Percentiles rank a stretch among this genome's conserved stretches.
Evolutionary conservation across 2,113 vertebrate species (phyloP).

Genomic region (Solea solea): DNA sequence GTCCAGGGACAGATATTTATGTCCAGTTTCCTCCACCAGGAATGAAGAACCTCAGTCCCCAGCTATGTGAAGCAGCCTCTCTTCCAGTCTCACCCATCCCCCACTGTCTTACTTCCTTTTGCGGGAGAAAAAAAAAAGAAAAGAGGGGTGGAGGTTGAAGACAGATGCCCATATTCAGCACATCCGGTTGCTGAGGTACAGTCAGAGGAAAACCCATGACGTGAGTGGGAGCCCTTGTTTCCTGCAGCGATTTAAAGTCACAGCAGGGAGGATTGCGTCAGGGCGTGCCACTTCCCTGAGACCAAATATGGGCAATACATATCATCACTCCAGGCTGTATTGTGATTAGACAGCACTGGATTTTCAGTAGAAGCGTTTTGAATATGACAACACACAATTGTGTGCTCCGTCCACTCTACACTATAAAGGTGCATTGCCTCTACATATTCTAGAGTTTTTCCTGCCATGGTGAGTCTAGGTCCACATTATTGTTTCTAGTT

Average conservation of each 20-base stretch:
- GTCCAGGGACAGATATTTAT: not conserved
- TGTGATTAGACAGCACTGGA: not conserved
- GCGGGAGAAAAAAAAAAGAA: slow-evolving; percentile 38
- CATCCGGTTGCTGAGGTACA: slow-evolving; percentile 58
- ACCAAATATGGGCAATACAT: slow-evolving; percentile 66
- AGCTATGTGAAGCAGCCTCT: slow-evolving; percentile 18
- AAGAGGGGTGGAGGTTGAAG: not conserved
- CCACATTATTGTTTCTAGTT: no score
- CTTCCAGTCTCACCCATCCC: slow-evolving; percentile 61
- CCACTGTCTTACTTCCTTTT: slow-evolving; percentile 51
- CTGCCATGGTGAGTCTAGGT: no score
- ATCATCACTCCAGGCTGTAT: not conserved
- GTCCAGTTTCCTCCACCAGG: slow-evolving; percentile 10
- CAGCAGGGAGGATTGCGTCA: slow-evolving; percentile 43
- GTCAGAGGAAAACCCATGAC: slow-evolving; percentile 73
- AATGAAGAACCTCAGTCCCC: slow-evolving; percentile 2
- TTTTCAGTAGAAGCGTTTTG: no score
- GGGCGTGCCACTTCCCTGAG: slow-evolving; percentile 46
- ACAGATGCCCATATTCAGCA: slow-evolving; percentile 67
- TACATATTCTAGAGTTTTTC: no score
- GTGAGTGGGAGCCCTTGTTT: slow-evolving; percentile 66
- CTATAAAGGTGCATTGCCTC: no score
- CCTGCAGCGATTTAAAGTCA: slow-evolving; percentile 71
- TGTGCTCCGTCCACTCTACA: no score
- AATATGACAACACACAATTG: no score